Evolutionary conservation across 2,888 invertebrate genomes (phyloP), one percentile per base, ranked within the genome.

Genomic region (Cistogaster globosa): DNA sequence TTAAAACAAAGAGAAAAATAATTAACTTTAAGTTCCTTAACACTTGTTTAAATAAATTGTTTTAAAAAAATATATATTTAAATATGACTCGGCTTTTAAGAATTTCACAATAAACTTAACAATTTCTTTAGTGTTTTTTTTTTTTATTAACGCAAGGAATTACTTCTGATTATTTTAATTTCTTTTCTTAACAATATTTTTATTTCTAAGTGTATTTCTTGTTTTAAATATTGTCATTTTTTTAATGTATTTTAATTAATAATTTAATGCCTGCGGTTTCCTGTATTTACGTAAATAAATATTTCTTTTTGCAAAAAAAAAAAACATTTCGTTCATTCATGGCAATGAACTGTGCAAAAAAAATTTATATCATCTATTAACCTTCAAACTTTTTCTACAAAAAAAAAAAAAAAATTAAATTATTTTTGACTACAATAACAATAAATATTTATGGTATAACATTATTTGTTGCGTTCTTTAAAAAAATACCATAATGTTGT

Each of bases 21-120:
- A 69, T 26, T 0, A 69, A 53, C n/a, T 36, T 48, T 16, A 60
- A 65, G 22, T 22, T 48, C 11, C 9, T 42, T 63, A 71, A 76
- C 82, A 82, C 55, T 42, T 76, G 82, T 69, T 65, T 22, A 65
- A 76, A 82, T 62, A 68, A 51, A 38, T 62, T 45, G 26, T 68
- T 80, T 63, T 32, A 11, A 11, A 11, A 62, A 18, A 38, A 53
- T 2, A 20, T 22, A 45, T 42, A 26, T 51, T n/a, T 8, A 16
- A 11, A 32, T 0, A 69, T 62, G 32, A 68, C n/a, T 62, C 9
- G 18, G 45, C 20, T 51, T 38, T n/a, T 36, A 77, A 78, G 65
- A 22, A 67, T 76, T 76, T 67, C 67, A 55, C 32, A 57, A 42
- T 26, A 45, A 58, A 12, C 7, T 26, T 6, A 58, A 45, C 14